phyloP scores from a whole-genome alignment of 53 echinoderm and acorn worm species.

The Echinometra lucunter region DNA sequence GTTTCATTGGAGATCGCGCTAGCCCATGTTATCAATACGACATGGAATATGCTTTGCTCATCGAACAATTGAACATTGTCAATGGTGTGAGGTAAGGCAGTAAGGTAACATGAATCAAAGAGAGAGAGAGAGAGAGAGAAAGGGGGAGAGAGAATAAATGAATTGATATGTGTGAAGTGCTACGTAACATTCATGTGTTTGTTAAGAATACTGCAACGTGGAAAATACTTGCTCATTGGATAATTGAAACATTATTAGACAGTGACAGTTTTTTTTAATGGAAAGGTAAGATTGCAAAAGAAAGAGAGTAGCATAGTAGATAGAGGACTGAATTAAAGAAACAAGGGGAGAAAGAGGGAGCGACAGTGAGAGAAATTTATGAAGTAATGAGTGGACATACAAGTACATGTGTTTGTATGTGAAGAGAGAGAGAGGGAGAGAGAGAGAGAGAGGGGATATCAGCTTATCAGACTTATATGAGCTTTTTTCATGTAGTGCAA shows the following conservation, averaged over 20 bases:
- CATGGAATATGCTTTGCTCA: conserved; percentile 21
- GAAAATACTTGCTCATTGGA: too few relatives aligned
- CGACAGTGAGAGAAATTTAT: background rate
- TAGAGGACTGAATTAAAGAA: too few relatives aligned
- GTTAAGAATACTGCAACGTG: too few relatives aligned
- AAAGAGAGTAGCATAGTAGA: background rate
- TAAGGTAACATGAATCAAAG: background rate
- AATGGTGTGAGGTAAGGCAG: background rate
- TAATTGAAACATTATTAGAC: too few relatives aligned
- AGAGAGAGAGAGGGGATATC: too few relatives aligned
- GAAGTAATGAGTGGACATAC: too few relatives aligned
- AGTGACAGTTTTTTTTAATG: too few relatives aligned
- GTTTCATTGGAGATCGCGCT: conserved; percentile 1
- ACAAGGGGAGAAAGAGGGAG: background rate
- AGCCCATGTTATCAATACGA: conserved; percentile 43
- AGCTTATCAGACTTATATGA: too few relatives aligned
- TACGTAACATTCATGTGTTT: background rate
- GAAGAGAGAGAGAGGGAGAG: too few relatives aligned
- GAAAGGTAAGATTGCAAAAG: background rate
- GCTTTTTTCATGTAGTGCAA: background rate
- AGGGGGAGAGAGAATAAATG: background rate
- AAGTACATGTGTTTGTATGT: too few relatives aligned
- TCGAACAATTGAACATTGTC: background rate
- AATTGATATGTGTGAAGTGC: conserved; percentile 21
- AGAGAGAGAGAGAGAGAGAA: background rate